Evolutionary conservation across 2,113 vertebrate genomes (phyloP).

Genomic region (Actenoides hombroni): DNA sequence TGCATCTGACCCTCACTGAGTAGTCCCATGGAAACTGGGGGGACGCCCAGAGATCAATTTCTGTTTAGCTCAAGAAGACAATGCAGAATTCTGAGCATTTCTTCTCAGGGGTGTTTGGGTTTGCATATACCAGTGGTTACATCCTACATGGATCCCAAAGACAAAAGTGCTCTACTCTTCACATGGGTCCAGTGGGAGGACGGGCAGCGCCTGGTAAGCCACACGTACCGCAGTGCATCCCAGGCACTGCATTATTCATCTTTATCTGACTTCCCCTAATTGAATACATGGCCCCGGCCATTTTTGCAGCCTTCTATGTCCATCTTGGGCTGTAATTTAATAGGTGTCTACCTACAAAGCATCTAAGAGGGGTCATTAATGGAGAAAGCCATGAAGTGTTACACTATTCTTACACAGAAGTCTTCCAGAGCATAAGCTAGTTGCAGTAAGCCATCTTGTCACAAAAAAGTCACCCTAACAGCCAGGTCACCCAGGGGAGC

Average conservation of each 20-base stretch:
- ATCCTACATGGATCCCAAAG: not conserved
- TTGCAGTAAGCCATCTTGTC: not conserved
- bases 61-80: not conserved
- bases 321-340: not conserved
- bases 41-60: not conserved
- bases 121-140: not conserved
- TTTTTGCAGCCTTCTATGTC: not conserved
- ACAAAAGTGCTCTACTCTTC: not conserved
- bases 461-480: not conserved
- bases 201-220: not conserved
- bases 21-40: not conserved
- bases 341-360: not conserved
- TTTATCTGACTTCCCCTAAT: not conserved
- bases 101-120: not conserved
- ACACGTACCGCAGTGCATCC: fast-evolving
- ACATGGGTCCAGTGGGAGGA: not conserved
- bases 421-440: not conserved
- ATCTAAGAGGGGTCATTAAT: not conserved
- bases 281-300: not conserved
- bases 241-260: not conserved
- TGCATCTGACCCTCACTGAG: not conserved
- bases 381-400: not conserved
- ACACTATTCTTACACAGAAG: not conserved
- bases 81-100: not conserved
- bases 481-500: not conserved